A percentile compares a stretch with the other conserved stretches of the same genome.
phyloP scores from a whole-genome alignment of 2,888 invertebrate species.

The Cotesia congregata region DNA sequence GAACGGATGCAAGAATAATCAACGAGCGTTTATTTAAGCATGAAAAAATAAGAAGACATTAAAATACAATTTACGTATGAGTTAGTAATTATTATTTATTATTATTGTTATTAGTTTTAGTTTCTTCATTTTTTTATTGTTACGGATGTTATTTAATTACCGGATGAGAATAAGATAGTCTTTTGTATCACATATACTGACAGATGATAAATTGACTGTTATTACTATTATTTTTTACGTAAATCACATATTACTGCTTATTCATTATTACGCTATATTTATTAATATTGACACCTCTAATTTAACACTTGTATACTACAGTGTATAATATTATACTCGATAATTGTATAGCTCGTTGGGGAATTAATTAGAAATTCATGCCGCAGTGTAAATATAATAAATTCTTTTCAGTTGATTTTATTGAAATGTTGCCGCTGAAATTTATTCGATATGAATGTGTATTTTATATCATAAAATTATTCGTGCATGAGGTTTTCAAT shows the following conservation, averaged over 20 bases:
- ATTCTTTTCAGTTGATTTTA: too few species aligned
- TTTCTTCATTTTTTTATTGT: slow-evolving; percentile 17
- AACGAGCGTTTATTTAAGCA: slow-evolving; percentile 18
- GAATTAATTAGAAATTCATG: too few species aligned
- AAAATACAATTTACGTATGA: not conserved
- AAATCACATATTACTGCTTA: not conserved
- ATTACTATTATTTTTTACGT: not conserved
- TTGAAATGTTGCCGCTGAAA: not conserved
- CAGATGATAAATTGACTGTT: not conserved
- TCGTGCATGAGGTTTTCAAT: not conserved
- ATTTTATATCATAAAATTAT: slow-evolving; percentile 1
- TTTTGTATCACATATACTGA: not conserved
- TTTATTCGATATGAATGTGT: slow-evolving; percentile 7
- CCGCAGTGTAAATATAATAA: too few species aligned
- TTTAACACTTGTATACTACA: not conserved
- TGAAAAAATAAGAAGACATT: slow-evolving; percentile 9
- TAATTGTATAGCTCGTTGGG: too few species aligned
- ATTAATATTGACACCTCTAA: not conserved
- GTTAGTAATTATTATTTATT: not conserved
- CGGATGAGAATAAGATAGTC: slow-evolving; percentile 22
- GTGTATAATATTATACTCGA: too few species aligned
- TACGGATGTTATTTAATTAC: slow-evolving; percentile 30
- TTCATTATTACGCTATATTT: not conserved
- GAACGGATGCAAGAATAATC: slow-evolving; percentile 23
- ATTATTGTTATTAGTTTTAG: slow-evolving; percentile 10